A percentile compares a stretch with the other conserved stretches of the same genome.
These are phyloP conservation scores for Semaprochilodus insignis DNA, from an alignment of 2,797 vertebrate genomes.

Conservation along the genomic window DNA sequence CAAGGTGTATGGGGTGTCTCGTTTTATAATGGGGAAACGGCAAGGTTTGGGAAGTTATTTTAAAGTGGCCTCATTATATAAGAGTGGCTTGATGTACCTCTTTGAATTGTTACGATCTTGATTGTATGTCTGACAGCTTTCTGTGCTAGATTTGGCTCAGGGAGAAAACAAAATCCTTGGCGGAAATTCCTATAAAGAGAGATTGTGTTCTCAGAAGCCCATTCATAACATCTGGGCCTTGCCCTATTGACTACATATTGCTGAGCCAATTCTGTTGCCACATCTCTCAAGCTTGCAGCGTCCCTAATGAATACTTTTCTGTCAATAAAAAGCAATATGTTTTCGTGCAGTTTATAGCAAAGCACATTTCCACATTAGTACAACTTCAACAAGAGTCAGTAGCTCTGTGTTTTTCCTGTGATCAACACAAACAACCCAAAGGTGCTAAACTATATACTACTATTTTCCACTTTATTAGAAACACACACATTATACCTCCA, in stretches of 20 bases:
- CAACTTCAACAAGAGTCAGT: background rate
- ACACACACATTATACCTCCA: background rate
- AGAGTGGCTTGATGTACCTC: slow-evolving; percentile 12
- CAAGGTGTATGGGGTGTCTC: slow-evolving; percentile 12
- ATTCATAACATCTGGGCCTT: background rate
- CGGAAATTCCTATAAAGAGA: slow-evolving; percentile 18
- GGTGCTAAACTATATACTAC: no score
- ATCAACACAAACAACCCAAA: background rate
- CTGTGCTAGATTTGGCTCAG: slow-evolving; percentile 7
- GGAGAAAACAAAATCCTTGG: background rate
- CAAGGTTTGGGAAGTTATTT: slow-evolving; percentile 22
- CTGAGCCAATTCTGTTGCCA: background rate
- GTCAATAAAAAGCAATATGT: slow-evolving; percentile 16
- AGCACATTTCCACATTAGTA: background rate
- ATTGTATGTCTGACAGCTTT: slow-evolving; percentile 7
- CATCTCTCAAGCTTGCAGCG: background rate
- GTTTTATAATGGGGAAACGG: slow-evolving; percentile 19
- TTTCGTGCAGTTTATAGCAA: background rate
- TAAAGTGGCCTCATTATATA: slow-evolving; percentile 24
- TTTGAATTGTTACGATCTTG: slow-evolving; percentile 15
- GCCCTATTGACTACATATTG: background rate
- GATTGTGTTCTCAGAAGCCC: slow-evolving; percentile 7
- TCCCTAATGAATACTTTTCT: background rate
- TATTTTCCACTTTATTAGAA: background rate
- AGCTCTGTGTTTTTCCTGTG: background rate